These are phyloP conservation scores for Eudasyphora cyanicolor DNA, from an alignment of 2,888 invertebrate genomes.

Conservation along the genomic window DNA sequence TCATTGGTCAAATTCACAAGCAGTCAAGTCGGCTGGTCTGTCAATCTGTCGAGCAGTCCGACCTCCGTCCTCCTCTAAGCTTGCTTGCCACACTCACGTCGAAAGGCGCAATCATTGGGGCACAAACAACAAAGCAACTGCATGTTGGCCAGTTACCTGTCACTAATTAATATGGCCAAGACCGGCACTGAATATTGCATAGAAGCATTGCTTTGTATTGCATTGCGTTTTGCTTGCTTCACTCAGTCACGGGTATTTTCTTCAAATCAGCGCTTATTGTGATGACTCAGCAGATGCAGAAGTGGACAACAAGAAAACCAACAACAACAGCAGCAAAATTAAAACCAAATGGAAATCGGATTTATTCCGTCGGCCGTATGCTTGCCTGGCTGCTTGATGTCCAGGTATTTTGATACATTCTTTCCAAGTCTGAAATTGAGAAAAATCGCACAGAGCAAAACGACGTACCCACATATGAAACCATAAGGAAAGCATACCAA, in stretches of 20 bases:
- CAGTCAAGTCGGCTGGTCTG: constrained; percentile 3
- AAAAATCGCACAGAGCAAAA: neutral
- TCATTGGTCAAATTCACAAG: neutral
- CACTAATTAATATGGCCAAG: constrained; percentile 20
- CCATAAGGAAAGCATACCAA: constrained; percentile 19
- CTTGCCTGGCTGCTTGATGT: too few species aligned
- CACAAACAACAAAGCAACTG: neutral
- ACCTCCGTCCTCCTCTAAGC: constrained; percentile 34
- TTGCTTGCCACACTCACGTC: constrained; percentile 17
- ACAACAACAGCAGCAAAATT: neutral
- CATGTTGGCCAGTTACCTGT: neutral
- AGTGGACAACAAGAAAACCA: neutral
- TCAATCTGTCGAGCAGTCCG: constrained; percentile 3
- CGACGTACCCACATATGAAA: constrained; percentile 7
- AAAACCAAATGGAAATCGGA: constrained; percentile 12
- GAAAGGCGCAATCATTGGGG: constrained; percentile 1
- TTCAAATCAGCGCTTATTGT: neutral
- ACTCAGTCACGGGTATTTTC: neutral
- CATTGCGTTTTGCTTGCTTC: neutral
- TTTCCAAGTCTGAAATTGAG: neutral
- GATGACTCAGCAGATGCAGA: constrained; percentile 15
- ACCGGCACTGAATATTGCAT: neutral
- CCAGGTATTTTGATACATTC: constrained; percentile 23
- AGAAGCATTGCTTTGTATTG: neutral
- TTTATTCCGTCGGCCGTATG: neutral